phyloP scores from a whole-genome alignment of 2,888 invertebrate genomes.

The Scaptodrosophila latifasciaeformis region DNA sequence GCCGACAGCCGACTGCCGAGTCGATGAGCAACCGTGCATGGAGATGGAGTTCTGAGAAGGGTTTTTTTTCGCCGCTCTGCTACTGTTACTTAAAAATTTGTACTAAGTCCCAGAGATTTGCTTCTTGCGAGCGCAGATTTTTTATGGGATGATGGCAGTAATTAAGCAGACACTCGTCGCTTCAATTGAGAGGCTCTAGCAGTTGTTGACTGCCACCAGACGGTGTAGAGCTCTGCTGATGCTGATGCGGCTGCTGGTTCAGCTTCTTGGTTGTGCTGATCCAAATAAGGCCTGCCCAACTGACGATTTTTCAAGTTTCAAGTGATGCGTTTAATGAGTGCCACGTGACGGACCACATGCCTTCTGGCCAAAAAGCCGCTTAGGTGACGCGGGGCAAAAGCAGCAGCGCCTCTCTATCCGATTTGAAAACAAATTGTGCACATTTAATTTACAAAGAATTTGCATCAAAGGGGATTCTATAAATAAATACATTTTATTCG shows the following conservation, averaged over 20 bases:
- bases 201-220: slow-evolving; percentile 31
- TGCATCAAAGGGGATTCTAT: slow-evolving; percentile 2
- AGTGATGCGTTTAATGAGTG: slow-evolving; percentile 71
- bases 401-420: neutral
- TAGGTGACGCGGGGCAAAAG: neutral
- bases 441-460: slow-evolving; percentile 31
- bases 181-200: slow-evolving; percentile 21
- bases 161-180: slow-evolving; percentile 43
- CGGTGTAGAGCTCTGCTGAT: neutral
- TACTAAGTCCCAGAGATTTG: slow-evolving; percentile 62
- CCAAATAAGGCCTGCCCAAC: too few relatives aligned
- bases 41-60: neutral
- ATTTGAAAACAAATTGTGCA: slow-evolving; percentile 9
- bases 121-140: slow-evolving; percentile 30
- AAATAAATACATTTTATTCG: neutral
- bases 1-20: too few relatives aligned
- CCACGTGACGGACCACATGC: slow-evolving; percentile 56
- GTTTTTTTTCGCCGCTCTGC: neutral
- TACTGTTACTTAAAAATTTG: slow-evolving; percentile 44
- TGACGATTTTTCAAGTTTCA: slow-evolving; percentile 58
- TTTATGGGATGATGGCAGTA: slow-evolving; percentile 31
- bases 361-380: neutral
- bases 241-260: neutral
- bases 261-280: slow-evolving; percentile 17
- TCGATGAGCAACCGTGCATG: neutral